A percentile compares a stretch with the other conserved stretches of the same genome.
Evolutionary conservation across 2,797 vertebrate species (phyloP).

Genomic region (Smutsia temminckii): DNA sequence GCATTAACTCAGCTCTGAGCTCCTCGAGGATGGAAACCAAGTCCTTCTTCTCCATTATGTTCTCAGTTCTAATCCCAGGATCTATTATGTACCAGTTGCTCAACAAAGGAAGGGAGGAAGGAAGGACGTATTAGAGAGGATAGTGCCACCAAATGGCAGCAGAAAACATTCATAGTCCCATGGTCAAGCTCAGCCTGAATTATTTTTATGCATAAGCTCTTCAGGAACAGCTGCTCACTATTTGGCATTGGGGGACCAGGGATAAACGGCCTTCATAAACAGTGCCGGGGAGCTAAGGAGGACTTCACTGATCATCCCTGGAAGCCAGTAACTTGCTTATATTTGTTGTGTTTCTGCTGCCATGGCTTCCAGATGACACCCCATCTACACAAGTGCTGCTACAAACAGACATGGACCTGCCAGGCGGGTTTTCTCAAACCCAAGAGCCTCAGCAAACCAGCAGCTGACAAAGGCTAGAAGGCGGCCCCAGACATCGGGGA

Average conservation of each 20-base stretch:
- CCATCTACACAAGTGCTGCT: conserved; percentile 49
- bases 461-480: conserved; percentile 34
- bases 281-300: conserved; percentile 50
- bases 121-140: background rate
- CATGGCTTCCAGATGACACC: conserved; percentile 72
- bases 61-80: conserved; percentile 6
- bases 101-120: background rate
- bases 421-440: conserved; percentile 73
- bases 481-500: conserved; percentile 45
- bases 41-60: background rate
- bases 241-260: conserved; percentile 45
- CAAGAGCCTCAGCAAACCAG: conserved; percentile 45
- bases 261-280: conserved; percentile 60
- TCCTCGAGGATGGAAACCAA: background rate
- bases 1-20: background rate
- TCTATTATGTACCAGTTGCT: background rate
- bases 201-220: conserved; percentile 33
- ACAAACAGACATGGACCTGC: conserved; percentile 5
- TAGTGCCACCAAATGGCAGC: background rate
- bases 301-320: conserved; percentile 42
- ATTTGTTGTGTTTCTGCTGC: conserved; percentile 77
- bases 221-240: conserved; percentile 60
- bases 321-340: conserved; percentile 67
- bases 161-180: background rate
- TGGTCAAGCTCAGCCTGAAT: background rate